Evolutionary conservation across 2,797 vertebrate species (phyloP).

Genomic region (Micromesistius poutassou): DNA sequence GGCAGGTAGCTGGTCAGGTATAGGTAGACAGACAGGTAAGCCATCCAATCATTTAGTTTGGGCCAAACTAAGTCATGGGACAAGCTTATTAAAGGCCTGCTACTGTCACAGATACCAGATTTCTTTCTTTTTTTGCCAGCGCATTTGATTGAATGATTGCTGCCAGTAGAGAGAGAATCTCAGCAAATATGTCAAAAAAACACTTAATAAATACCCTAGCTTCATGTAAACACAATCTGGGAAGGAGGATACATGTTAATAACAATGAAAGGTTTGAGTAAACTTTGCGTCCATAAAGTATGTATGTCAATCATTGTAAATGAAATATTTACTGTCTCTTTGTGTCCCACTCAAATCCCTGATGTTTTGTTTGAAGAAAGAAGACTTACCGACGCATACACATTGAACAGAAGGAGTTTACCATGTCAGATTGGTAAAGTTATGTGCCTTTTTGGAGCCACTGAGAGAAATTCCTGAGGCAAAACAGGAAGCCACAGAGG

Average conservation of each 20-base stretch:
- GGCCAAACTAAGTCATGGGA: too few relatives aligned
- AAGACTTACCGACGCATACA: neutral
- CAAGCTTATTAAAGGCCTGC: too few relatives aligned
- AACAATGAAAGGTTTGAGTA: neutral
- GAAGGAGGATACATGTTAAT: neutral
- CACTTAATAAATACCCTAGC: too few relatives aligned
- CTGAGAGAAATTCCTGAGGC: conserved; percentile 78
- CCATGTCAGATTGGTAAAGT: conserved; percentile 38
- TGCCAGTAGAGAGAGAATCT: too few relatives aligned
- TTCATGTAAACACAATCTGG: neutral
- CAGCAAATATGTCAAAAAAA: too few relatives aligned
- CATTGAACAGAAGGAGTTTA: conserved; percentile 58
- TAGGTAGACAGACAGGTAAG: too few relatives aligned
- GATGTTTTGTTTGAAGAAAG: neutral
- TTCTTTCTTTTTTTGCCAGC: too few relatives aligned
- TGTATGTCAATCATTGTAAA: neutral
- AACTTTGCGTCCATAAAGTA: neutral
- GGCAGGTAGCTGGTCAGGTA: too few relatives aligned
- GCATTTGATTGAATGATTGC: too few relatives aligned
- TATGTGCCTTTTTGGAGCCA: conserved; percentile 68
- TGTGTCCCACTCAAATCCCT: neutral
- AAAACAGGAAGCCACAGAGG: conserved; percentile 85
- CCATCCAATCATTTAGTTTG: too few relatives aligned
- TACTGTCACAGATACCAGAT: too few relatives aligned
- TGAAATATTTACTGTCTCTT: neutral